Evolutionary conservation across 2,888 invertebrate species (phyloP), one percentile per base, ranked within the genome.

Genomic region (Colletes collaris): DNA sequence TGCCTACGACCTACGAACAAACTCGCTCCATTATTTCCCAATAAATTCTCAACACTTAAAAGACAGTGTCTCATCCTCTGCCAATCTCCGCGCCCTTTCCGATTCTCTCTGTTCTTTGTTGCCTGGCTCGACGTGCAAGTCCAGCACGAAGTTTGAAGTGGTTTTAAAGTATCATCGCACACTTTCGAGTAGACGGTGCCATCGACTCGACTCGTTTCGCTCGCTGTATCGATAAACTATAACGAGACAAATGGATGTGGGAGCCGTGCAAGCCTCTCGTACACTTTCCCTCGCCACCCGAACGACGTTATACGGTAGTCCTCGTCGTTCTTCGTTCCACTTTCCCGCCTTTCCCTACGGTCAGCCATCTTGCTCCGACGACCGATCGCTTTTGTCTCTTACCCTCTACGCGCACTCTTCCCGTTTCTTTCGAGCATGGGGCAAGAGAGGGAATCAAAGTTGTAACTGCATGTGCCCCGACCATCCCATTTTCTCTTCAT

Each of bases 241-340:
- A 92, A 91, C 89, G 89, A 90, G 91, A 91, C 91, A 91, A 91
- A 91, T 90, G 90, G 90, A 89, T 90, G 88, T 89, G 87, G 87
- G 88, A 88, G 84, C 77, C 64, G 63, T 56, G 74, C 86, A 76
- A 70, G 67, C 73, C 73, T 62, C 44, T 56, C 64, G 53, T 58
- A 74, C 75, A 75, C 69, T 85, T 74, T 74, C 83, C 52, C 79
- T 55, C 59, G 63, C 8, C 67, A 40, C 56, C 2, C 44, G 55
- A 55, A 55, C 50, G 79, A 65, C 37, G 35, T 53, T 58, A 40
- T 68, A 53, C 7, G 7, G 6, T 3, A 7, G 40, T 58, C 76
- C 46, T 60, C 55, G 40, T 67, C 19, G 44, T 56, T 62, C 19
- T 40, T 66, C 58, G 37, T 7, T 8, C 16, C 55, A 58, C 67